Percentiles rank a stretch among this genome's conserved stretches.
These are phyloP conservation scores for Tiliacea aurago DNA, from an alignment of 2,888 invertebrate species.

Conservation along the genomic window DNA sequence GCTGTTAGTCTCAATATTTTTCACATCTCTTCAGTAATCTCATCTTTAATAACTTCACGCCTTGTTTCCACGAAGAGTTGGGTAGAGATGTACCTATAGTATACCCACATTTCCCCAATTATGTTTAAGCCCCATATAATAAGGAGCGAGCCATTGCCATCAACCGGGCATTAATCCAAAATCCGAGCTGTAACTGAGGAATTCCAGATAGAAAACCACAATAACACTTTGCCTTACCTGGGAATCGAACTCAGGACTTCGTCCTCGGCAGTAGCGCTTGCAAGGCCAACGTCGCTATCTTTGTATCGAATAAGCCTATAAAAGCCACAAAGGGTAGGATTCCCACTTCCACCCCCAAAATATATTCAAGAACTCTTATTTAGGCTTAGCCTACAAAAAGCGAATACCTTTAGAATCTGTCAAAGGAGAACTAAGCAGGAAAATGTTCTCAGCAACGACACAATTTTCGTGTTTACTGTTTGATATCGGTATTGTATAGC, in stretches of 20 bases:
- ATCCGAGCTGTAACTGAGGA: not conserved
- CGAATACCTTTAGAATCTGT: slow-evolving; percentile 18
- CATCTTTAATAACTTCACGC: not conserved
- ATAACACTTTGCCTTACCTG: not conserved
- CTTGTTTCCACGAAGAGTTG: not conserved
- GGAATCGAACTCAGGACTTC: not conserved
- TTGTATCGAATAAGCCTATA: slow-evolving; percentile 14
- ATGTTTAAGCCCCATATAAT: not conserved
- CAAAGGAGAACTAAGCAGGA: slow-evolving; percentile 37
- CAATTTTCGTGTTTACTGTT: slow-evolving; percentile 39
- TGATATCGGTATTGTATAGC: slow-evolving; percentile 1
- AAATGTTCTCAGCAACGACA: slow-evolving; percentile 27
- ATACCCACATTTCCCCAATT: not conserved
- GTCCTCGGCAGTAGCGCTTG: not conserved
- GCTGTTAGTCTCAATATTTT: not conserved
- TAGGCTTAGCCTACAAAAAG: slow-evolving; percentile 45
- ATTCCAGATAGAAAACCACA: not conserved
- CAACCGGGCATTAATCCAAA: not conserved
- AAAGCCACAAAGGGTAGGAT: slow-evolving; percentile 39
- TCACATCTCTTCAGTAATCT: not conserved
- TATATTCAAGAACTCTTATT: slow-evolving; percentile 50
- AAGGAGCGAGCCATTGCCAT: not conserved
- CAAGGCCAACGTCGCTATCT: not conserved
- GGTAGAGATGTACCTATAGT: too few relatives aligned
- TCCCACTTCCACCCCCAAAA: slow-evolving; percentile 38